These are phyloP conservation scores for Anguilla anguilla DNA, from an alignment of 2,797 vertebrate species.

Conservation along the genomic window DNA sequence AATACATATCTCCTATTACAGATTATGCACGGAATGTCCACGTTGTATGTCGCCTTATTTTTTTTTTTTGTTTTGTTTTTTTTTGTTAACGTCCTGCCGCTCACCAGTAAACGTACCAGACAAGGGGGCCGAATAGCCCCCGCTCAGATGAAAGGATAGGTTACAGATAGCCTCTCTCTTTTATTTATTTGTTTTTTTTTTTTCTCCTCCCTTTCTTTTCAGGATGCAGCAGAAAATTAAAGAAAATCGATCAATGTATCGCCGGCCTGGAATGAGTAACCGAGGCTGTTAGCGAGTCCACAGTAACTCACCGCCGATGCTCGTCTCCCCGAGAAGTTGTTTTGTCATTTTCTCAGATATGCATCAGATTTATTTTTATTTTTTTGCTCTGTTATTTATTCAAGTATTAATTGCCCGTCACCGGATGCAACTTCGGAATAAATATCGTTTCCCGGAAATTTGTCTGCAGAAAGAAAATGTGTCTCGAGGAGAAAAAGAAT, in stretches of 20 bases:
- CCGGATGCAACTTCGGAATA: constrained; percentile 69
- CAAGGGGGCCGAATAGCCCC: constrained; percentile 78
- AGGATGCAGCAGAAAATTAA: constrained; percentile 86
- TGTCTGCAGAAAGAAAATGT: constrained; percentile 20
- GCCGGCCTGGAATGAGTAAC: constrained; percentile 76
- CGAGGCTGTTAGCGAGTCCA: constrained; percentile 84
- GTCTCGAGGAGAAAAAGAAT: background rate
- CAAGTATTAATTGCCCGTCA: constrained; percentile 69
- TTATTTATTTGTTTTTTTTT: constrained; percentile 50
- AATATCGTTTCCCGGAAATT: constrained; percentile 40
- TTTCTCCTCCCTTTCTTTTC: constrained; percentile 49
- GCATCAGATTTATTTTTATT: constrained; percentile 75
- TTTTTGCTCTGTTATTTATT: constrained; percentile 54
- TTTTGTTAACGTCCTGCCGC: constrained; percentile 83
- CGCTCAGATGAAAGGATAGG: constrained; percentile 79
- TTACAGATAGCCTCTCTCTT: constrained; percentile 77
- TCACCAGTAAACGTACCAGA: constrained; percentile 86
- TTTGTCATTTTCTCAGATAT: constrained; percentile 78
- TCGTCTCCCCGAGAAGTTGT: constrained; percentile 76
- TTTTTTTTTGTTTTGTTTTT: constrained; percentile 31
- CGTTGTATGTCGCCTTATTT: constrained; percentile 84
- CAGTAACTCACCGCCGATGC: constrained; percentile 83
- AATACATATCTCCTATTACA: constrained; percentile 95
- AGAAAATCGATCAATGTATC: constrained; percentile 88
- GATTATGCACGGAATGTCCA: constrained; percentile 87